These are phyloP conservation scores for Tachypleus tridentatus DNA, from an alignment of 1,140 invertebrate species.

Conservation along the genomic window DNA sequence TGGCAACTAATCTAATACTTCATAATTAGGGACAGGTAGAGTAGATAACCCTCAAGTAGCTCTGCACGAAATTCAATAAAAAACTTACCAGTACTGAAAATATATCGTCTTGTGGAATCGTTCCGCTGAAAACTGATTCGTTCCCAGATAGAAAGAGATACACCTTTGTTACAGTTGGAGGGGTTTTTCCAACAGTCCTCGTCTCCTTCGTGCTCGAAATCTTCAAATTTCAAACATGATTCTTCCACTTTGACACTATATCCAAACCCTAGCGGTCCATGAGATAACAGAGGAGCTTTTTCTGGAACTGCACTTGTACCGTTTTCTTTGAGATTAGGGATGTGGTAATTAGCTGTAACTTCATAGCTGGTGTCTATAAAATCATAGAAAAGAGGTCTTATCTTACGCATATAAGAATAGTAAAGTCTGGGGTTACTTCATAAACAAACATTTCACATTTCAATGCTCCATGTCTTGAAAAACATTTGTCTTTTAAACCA, in stretches of 20 bases:
- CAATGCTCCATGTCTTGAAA: not conserved
- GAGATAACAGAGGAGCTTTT: slow-evolving; percentile 3
- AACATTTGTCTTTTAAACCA: not conserved
- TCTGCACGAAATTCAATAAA: no score
- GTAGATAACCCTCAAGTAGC: no score
- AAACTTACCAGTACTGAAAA: slow-evolving; percentile 9
- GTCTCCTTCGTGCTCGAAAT: not conserved
- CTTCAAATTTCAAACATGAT: slow-evolving; percentile 5
- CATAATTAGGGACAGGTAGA: no score
- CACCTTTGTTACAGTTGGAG: slow-evolving; percentile 1
- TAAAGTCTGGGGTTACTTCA: not conserved
- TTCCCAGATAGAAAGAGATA: slow-evolving; percentile 12
- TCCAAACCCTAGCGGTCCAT: slow-evolving; percentile 16
- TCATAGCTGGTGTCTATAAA: slow-evolving; percentile 8
- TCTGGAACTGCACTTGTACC: not conserved
- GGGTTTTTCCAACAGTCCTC: slow-evolving; percentile 9
- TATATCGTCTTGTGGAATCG: slow-evolving; percentile 1
- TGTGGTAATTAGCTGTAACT: slow-evolving; percentile 9
- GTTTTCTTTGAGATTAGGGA: slow-evolving; percentile 10
- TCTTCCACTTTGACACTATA: slow-evolving; percentile 2
- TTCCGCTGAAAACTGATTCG: slow-evolving; percentile 9
- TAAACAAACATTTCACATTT: not conserved
- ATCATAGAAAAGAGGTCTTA: not conserved
- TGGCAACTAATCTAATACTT: no score
- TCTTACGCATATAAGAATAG: not conserved